Percentiles rank a stretch among this genome's conserved stretches.
Conservation (phyloP, 2,888 invertebrate species). For the Bembecia ichneumoniformis region DNA sequence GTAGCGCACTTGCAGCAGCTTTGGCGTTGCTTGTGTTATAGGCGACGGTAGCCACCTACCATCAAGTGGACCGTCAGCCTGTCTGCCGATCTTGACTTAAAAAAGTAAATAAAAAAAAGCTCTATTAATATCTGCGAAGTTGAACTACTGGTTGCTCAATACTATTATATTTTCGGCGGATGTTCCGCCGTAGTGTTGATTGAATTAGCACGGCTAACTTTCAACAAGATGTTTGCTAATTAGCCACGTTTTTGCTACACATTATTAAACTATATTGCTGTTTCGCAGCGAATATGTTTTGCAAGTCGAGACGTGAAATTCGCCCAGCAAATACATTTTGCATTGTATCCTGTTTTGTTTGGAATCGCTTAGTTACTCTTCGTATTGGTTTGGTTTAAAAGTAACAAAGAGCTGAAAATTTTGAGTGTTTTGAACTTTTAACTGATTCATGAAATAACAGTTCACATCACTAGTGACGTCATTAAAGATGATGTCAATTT, state of each 20-base stretch:
- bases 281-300: background rate
- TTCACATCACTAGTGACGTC: too few relatives aligned
- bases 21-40: too few relatives aligned
- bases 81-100: too few relatives aligned
- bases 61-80: too few relatives aligned
- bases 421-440: too few relatives aligned
- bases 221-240: constrained; percentile 18
- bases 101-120: too few relatives aligned
- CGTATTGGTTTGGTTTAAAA: too few relatives aligned
- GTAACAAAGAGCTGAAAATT: too few relatives aligned
- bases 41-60: too few relatives aligned
- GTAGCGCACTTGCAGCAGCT: too few relatives aligned
- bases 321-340: background rate
- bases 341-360: background rate
- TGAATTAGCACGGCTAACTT: constrained; percentile 19
- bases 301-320: background rate
- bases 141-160: background rate
- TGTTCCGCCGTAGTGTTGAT: constrained; percentile 15
- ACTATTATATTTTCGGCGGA: background rate
- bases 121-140: background rate
- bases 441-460: too few relatives aligned
- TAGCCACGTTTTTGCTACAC: constrained; percentile 16
- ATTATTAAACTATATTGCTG: background rate
- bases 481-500: too few relatives aligned
- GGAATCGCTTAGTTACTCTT: background rate